Percentiles rank a stretch among this genome's conserved stretches.
These are phyloP conservation scores for Nasua narica DNA, from an alignment of 2,797 vertebrate genomes.

Conservation along the genomic window DNA sequence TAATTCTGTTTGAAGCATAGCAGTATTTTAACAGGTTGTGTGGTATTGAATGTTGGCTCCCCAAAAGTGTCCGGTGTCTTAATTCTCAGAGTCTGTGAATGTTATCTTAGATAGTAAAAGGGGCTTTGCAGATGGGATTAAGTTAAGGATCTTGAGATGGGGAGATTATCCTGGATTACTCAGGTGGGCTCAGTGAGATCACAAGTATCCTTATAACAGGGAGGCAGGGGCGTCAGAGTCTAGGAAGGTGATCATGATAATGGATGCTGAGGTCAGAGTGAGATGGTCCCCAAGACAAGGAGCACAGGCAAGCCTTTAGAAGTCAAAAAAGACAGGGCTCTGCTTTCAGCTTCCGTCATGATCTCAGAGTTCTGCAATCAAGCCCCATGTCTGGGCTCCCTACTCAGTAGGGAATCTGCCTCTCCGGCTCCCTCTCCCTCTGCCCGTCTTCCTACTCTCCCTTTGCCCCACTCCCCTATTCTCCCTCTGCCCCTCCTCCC, in stretches of 20 bases:
- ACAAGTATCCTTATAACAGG: not conserved
- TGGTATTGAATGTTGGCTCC: not conserved
- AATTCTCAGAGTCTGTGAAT: not conserved
- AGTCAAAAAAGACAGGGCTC: not conserved
- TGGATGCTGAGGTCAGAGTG: not conserved
- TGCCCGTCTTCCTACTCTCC: too few relatives aligned
- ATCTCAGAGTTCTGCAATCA: not conserved
- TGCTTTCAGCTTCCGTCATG: not conserved
- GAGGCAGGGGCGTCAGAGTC: not conserved
- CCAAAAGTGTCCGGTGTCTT: not conserved
- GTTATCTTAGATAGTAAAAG: not conserved
- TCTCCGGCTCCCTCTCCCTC: too few relatives aligned
- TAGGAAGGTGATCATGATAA: not conserved
- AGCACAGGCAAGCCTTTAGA: not conserved
- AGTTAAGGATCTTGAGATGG: not conserved
- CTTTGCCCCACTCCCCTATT: too few relatives aligned
- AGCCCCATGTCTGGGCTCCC: not conserved
- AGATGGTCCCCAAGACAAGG: not conserved
- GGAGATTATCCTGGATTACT: not conserved
- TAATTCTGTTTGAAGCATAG: not conserved
- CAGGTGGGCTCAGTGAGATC: not conserved
- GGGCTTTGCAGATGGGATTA: not conserved
- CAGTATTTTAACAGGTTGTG: not conserved
- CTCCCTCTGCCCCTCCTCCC: too few relatives aligned
- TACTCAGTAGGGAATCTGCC: too few relatives aligned